Evolutionary conservation across 2,797 vertebrate species (phyloP), one percentile per base, ranked within the genome.

Genomic region (Syngnathus acus): DNA sequence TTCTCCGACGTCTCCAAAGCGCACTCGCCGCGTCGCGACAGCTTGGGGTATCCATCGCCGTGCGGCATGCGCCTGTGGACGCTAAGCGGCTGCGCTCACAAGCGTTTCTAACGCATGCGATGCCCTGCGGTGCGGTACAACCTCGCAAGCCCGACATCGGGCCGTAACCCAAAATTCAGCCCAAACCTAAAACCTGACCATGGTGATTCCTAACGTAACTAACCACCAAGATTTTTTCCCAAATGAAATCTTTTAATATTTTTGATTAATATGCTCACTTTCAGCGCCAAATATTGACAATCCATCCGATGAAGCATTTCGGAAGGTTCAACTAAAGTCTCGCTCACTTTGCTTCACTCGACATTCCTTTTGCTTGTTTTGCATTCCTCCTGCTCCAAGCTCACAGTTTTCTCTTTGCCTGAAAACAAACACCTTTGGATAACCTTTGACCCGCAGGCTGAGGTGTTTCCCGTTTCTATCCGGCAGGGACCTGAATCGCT

Each of bases 401-500:
- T 81, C 85, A 88, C 81, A 71, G 13, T 62, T 21, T 45, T 32
- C 13, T 26, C 9, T 5, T 21, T 16, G 23, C 54, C 14, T 42
- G 11, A 42, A 61, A 61, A 43, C 59, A 5, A 61, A 40, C 38
- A 21, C 38, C 19, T n/a, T 6, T 61, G 38, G 17, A 32, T 32
- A 32, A 32, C 26, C 26, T 32, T 32, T 32, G 26, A 32, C 26
- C 26, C 26, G 26, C 26, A 32, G 26, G 26, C 26, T 32, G 26
- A 32, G 26, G 26, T 32, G 26, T 32, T 32, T 32, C 26, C 26
- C 26, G 23, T 62, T 63, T 60, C 65, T 9, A 21, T 69, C 68
- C 63, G 26, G n/a, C 88, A 98, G 96, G 90, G 95, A 98, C 82
- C 84, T 98, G 72, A 95, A 94, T 77, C 95, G 91, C 81, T 98